Evolutionary conservation across 2,888 invertebrate genomes (phyloP), one percentile per base, ranked within the genome.

Genomic region (Campaea margaritaria): DNA sequence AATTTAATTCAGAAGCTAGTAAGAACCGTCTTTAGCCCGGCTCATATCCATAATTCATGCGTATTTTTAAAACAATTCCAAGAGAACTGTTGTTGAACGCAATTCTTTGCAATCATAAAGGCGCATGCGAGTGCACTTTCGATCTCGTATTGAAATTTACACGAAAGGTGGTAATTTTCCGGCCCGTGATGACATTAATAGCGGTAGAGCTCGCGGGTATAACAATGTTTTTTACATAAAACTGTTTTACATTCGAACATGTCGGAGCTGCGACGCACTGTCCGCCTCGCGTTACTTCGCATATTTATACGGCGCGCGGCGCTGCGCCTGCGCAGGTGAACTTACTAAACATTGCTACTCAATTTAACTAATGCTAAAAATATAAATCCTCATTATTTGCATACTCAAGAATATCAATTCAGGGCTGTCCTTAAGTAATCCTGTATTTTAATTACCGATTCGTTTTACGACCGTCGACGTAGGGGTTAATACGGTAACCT

Each of bases 131-230:
- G 74, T 78, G 76, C 79, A 84, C 85, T 86, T 85, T 88, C 82
- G 83, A 86, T 88, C 73, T 83, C 72, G 72, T 78, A 87, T 89
- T 87, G 80, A 89, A 87, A 88, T 89, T 86, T 85, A 85, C 83
- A 85, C 84, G 85, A 85, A 87, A 87, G 85, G 81, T 82, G 85
- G 85, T 82, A 86, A 92, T 92, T 91, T 91, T 91, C 86, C 88
- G 89, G 79, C 67, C 75, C 71, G 75, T 87, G 90, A 86, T 84
- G 85, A 86, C 85, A 88, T 85, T 91, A 91, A 91, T 88, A 81
- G 84, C 77, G 63, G 69, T 75, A 60, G 79, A 31, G 75, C 72
- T 77, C 72, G 75, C 70, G 71, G 69, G 78, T 75, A 79, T 76
- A 83, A 83, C 76, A 81, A 80, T 84, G 77, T 83, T 85, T 86